These are phyloP conservation scores for Thyatira batis DNA, from an alignment of 2,888 invertebrate species.

Conservation along the genomic window DNA sequence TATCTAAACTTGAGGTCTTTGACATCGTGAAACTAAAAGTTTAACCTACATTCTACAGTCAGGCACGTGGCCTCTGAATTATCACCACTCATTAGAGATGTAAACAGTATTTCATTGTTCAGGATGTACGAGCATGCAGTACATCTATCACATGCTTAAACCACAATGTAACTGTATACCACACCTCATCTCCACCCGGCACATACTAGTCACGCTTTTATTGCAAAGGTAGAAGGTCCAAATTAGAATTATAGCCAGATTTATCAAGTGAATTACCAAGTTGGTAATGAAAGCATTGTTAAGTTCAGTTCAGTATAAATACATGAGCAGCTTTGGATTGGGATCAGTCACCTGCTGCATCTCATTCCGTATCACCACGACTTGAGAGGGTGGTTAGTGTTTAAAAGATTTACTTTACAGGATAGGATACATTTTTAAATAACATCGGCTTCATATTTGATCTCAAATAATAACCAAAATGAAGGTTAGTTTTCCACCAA, in stretches of 20 bases:
- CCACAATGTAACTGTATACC: not conserved
- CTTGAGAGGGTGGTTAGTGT: not conserved
- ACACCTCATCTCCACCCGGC: not conserved
- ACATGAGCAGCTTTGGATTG: not conserved
- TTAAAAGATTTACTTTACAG: not conserved
- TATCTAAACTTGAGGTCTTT: not conserved
- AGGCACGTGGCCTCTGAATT: not conserved
- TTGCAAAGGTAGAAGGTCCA: not conserved
- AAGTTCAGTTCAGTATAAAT: conserved; percentile 1
- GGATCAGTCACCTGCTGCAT: not conserved
- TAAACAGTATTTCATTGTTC: conserved; percentile 1
- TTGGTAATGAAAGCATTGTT: not conserved
- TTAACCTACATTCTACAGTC: not conserved
- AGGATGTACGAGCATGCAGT: not conserved
- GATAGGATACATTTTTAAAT: not conserved
- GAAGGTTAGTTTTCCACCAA: not conserved
- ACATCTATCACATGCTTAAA: not conserved
- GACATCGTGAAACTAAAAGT: not conserved
- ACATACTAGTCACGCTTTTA: not conserved
- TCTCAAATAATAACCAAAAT: not conserved
- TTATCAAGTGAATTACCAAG: not conserved
- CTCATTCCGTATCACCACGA: not conserved
- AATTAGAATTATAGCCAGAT: not conserved
- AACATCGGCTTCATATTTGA: not conserved
- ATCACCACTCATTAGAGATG: not conserved